Base-by-base conservation (phyloP, 2,113 vertebrate species). In the Pycnonotus jocosus region DNA sequence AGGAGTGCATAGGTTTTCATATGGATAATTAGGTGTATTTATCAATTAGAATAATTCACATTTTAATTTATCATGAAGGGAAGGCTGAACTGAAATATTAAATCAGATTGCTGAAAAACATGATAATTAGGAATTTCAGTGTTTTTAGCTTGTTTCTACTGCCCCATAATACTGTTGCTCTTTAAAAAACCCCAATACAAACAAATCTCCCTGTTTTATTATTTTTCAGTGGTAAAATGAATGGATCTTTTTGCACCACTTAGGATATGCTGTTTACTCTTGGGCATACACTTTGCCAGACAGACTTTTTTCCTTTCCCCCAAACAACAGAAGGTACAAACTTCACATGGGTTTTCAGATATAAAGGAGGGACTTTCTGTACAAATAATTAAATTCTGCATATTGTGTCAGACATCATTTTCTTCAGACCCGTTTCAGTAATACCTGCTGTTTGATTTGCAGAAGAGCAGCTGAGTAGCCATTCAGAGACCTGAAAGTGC, bases 121-220 rank as follows among this genome's bases (percentile, higher is more conserved):
- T 25, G 11, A 8, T 48, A 65, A 65, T 72, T 68, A 24, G 5
- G 28, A 58, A 28, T 54, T 30, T 50, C 20, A 30, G 6, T 7
- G 0, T 27, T 88, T 70, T 51, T 54, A 20, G 1, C 28, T 70
- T 80, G 6, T 53, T 93, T 23, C 22, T 70, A 28, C 23, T 71
- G 7, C 11, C 11, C 11, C 5, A 35, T 81, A 44, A 3, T 60
- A 56, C 15, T 62, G 6, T 11, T 19, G 28, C 8, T 14, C 14
- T 58, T 50, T 6, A 37, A 66, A 80, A 60, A 42, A 4, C 0
- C 3, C 0, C 8, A 22, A 13, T 27, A 11, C 2, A n/a, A 66
- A 48, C 12, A 58, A 60, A 16, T 4, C 11, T 28, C 8, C 12
- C 6, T 2, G 25, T 16, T 56, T 21, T 30, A 21, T 86, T 82